Conservation (phyloP, 1,140 invertebrate species). For the Drosophila mayri region DNA sequence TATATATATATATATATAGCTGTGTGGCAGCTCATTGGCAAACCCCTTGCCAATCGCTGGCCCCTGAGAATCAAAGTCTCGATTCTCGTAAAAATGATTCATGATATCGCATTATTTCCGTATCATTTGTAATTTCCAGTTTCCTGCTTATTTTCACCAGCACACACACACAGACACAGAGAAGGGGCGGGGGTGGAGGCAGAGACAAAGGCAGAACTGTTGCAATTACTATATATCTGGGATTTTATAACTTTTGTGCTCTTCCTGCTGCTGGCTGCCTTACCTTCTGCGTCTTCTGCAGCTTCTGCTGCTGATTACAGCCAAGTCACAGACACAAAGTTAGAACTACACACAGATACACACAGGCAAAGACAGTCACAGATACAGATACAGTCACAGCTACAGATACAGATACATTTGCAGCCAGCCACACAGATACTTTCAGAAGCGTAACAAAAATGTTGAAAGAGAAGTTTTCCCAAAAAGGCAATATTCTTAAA, state of each 20-base stretch:
- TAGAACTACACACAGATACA: slow-evolving; percentile 21
- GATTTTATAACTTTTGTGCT: slow-evolving; percentile 81
- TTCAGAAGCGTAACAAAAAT: not conserved
- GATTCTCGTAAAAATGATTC: slow-evolving; percentile 82
- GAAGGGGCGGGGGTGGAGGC: too few species aligned
- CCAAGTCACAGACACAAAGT: slow-evolving; percentile 39
- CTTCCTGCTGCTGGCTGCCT: slow-evolving; percentile 23
- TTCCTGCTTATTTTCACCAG: slow-evolving; percentile 80
- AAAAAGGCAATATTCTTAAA: too few species aligned
- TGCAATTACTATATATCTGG: slow-evolving; percentile 82
- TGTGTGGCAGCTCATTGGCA: slow-evolving; percentile 1
- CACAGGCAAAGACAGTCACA: not conserved
- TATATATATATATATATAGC: not conserved
- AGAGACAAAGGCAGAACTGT: slow-evolving; percentile 30
- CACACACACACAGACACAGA: slow-evolving; percentile 11
- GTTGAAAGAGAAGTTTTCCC: not conserved
- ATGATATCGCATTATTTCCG: slow-evolving; percentile 83
- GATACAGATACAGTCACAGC: not conserved
- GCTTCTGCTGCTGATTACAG: slow-evolving; percentile 63
- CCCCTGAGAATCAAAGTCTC: slow-evolving; percentile 80
- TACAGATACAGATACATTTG: slow-evolving; percentile 16
- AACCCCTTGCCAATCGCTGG: slow-evolving; percentile 49
- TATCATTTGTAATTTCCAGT: slow-evolving; percentile 83
- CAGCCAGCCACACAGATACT: slow-evolving; percentile 12
- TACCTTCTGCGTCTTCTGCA: slow-evolving; percentile 11